These are phyloP conservation scores for Eupithecia subumbrata DNA, from an alignment of 2,888 invertebrate genomes.

Conservation along the genomic window DNA sequence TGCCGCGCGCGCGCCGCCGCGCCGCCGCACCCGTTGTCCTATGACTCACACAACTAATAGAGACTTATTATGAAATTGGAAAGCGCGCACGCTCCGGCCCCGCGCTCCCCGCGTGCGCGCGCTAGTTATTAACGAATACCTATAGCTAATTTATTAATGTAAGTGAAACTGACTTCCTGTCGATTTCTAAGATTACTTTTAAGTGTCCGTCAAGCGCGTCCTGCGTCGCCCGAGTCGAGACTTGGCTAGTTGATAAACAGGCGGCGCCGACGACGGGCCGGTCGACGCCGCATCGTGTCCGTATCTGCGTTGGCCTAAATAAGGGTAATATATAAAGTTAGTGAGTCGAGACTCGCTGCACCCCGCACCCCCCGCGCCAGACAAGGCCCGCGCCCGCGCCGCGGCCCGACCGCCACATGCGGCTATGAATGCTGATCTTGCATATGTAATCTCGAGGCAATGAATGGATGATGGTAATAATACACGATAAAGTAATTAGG, in stretches of 20 bases:
- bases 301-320: conserved; percentile 65
- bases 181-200: conserved; percentile 75
- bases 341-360: conserved; percentile 22
- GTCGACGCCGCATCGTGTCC: conserved; percentile 42
- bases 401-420: no score
- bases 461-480: conserved; percentile 19
- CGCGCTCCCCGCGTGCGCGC: conserved; percentile 52
- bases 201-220: conserved; percentile 55
- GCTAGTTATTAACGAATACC: conserved; percentile 69
- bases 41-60: conserved; percentile 54
- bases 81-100: conserved; percentile 56
- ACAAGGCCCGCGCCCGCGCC: conserved; percentile 47
- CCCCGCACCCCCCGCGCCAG: neutral
- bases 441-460: conserved; percentile 46
- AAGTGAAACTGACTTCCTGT: conserved; percentile 82
- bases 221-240: conserved; percentile 53
- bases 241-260: conserved; percentile 70
- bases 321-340: conserved; percentile 50
- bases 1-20: conserved; percentile 52
- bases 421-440: conserved; percentile 49
- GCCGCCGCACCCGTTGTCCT: conserved; percentile 23
- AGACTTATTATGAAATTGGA: conserved; percentile 75
- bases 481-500: conserved; percentile 22
- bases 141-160: conserved; percentile 70
- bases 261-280: conserved; percentile 44